These are phyloP conservation scores for Drosophila phalerata DNA, from an alignment of 2,888 invertebrate genomes.

Conservation along the genomic window DNA sequence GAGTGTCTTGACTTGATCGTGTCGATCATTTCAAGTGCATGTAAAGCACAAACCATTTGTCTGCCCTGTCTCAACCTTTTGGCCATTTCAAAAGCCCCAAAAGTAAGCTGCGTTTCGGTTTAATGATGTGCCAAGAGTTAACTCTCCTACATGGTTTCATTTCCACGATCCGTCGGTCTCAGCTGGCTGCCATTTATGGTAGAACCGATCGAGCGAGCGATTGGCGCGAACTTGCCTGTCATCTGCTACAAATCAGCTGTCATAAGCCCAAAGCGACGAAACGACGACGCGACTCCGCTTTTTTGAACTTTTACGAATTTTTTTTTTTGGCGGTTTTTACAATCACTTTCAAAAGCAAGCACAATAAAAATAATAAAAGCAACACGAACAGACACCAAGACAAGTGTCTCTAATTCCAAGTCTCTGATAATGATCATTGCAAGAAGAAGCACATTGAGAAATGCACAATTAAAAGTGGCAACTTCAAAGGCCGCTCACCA, in stretches of 20 bases:
- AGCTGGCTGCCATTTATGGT: slow-evolving; percentile 65
- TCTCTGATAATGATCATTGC: slow-evolving; percentile 24
- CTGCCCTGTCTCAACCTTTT: slow-evolving; percentile 38
- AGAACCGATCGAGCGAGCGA: slow-evolving; percentile 57
- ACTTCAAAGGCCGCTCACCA: slow-evolving; percentile 46
- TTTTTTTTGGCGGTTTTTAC: slow-evolving; percentile 59
- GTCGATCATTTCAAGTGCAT: slow-evolving; percentile 41
- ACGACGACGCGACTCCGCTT: slow-evolving; percentile 7
- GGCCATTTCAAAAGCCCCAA: slow-evolving; percentile 1
- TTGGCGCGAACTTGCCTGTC: slow-evolving; percentile 78
- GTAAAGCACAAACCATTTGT: slow-evolving; percentile 41
- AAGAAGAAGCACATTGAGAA: slow-evolving; percentile 65
- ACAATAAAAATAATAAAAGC: slow-evolving; percentile 43
- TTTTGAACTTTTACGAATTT: slow-evolving; percentile 23
- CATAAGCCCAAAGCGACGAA: slow-evolving; percentile 58
- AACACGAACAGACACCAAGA: slow-evolving; percentile 12
- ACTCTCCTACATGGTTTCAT: slow-evolving; percentile 46
- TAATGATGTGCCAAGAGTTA: slow-evolving; percentile 68
- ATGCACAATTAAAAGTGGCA: slow-evolving; percentile 67
- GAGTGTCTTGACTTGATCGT: slow-evolving; percentile 53
- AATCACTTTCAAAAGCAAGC: slow-evolving; percentile 73
- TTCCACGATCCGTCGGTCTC: slow-evolving; percentile 35
- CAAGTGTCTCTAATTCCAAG: slow-evolving; percentile 11
- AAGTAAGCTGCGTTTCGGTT: slow-evolving; percentile 42
- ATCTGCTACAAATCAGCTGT: slow-evolving; percentile 80